A percentile compares a stretch with the other conserved stretches of the same genome.
Evolutionary conservation across 1,140 invertebrate species (phyloP).

Genomic region (Sipha flava): DNA sequence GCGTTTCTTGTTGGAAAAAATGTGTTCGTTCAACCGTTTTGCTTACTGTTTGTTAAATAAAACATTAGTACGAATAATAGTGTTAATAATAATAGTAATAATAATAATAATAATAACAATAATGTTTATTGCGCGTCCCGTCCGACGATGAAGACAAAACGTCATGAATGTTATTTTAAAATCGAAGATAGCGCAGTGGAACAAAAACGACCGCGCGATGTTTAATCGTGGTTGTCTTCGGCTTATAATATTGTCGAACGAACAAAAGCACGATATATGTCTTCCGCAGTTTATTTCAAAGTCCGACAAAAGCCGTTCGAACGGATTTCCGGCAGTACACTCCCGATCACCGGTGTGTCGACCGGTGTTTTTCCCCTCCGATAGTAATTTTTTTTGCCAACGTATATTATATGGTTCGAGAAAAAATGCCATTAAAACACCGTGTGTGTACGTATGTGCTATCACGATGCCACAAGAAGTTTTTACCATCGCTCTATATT

Average conservation of each 20-base stretch:
- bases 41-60: too few species aligned
- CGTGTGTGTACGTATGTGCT: too few species aligned
- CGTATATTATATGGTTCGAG: too few species aligned
- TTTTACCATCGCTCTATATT: not conserved
- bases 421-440: slow-evolving; percentile 4
- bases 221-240: not conserved
- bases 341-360: not conserved
- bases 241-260: not conserved
- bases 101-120: too few species aligned
- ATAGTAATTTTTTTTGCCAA: too few species aligned
- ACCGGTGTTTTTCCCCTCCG: not conserved
- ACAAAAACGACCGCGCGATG: not conserved
- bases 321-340: not conserved
- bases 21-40: not conserved
- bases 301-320: not conserved
- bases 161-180: too few species aligned
- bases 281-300: not conserved
- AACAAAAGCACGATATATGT: not conserved
- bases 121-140: too few species aligned
- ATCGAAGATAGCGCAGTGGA: too few species aligned
- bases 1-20: not conserved
- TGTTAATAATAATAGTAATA: too few species aligned
- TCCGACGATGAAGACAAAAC: too few species aligned
- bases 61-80: too few species aligned
- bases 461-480: too few species aligned